phyloP scores from a whole-genome alignment of 2,888 invertebrate species.

The Tachina grossa region DNA sequence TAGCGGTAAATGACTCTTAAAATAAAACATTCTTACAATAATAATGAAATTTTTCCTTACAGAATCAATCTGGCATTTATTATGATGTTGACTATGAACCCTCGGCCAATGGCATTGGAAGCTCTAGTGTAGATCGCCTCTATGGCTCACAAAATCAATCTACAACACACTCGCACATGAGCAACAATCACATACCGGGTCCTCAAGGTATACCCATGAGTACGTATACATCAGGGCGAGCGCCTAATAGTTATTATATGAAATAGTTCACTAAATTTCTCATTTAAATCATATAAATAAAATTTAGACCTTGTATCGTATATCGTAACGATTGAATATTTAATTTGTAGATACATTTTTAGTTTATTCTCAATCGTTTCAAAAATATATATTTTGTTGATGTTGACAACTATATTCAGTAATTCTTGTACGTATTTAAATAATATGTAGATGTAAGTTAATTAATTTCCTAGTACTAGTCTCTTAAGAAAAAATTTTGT shows the following conservation, averaged over 20 bases:
- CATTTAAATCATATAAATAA: constrained; percentile 15
- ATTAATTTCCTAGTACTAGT: constrained; percentile 59
- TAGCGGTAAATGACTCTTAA: constrained; percentile 77
- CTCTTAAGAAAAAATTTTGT: constrained; percentile 56
- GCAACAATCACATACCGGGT: constrained; percentile 83
- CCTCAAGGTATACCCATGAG: constrained; percentile 90
- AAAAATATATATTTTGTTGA: background rate
- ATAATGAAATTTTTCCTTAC: constrained; percentile 64
- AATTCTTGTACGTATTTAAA: constrained; percentile 6
- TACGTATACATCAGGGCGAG: constrained; percentile 91
- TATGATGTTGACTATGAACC: constrained; percentile 94
- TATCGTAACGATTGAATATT: constrained; percentile 12
- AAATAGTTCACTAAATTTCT: constrained; percentile 74
- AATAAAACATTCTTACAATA: too few relatives aligned
- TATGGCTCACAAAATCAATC: constrained; percentile 82
- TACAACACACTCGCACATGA: constrained; percentile 75
- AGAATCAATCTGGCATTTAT: constrained; percentile 95
- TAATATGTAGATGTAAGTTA: constrained; percentile 3
- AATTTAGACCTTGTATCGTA: background rate
- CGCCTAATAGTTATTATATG: constrained; percentile 84
- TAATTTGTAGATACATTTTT: constrained; percentile 46
- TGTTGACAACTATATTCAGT: background rate
- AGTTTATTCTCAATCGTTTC: constrained; percentile 14
- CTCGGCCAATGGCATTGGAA: constrained; percentile 83
- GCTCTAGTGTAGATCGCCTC: constrained; percentile 82